Conservation (phyloP, 2,888 invertebrate genomes). For the Xylocampa areola region DNA sequence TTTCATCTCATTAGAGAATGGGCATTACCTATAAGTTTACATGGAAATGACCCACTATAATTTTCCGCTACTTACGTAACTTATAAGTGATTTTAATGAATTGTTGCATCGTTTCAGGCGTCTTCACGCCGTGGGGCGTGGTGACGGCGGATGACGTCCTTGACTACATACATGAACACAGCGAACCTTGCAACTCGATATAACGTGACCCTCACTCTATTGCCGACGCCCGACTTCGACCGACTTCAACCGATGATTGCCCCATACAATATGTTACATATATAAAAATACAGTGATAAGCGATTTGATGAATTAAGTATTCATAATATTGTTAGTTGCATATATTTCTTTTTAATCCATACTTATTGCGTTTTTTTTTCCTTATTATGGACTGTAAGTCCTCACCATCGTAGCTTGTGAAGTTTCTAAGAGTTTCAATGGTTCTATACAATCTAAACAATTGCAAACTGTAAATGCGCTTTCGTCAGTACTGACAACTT, state of each 20-base stretch:
- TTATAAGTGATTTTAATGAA: not conserved
- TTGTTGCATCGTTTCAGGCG: conserved; percentile 3
- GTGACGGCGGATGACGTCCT: conserved; percentile 13
- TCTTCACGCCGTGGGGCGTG: conserved; percentile 13
- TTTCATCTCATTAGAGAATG: not conserved
- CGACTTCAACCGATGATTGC: not conserved
- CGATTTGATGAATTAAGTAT: not conserved
- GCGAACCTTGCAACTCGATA: not conserved
- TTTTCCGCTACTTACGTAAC: not conserved
- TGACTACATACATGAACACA: conserved; percentile 12
- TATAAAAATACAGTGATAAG: not conserved
- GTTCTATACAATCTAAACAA: no score
- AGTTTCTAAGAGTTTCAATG: no score
- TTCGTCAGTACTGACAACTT: no score
- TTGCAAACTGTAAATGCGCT: no score
- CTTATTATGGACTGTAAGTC: no score
- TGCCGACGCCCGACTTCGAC: not conserved
- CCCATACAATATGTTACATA: not conserved
- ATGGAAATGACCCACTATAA: not conserved
- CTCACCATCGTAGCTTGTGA: no score
- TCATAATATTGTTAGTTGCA: no score
- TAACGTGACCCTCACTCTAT: not conserved
- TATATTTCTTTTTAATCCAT: no score
- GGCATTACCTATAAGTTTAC: no score
- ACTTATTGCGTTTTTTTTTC: no score